These are phyloP conservation scores for Tolypeutes matacus DNA, from an alignment of 2,797 vertebrate species.

Conservation along the genomic window DNA sequence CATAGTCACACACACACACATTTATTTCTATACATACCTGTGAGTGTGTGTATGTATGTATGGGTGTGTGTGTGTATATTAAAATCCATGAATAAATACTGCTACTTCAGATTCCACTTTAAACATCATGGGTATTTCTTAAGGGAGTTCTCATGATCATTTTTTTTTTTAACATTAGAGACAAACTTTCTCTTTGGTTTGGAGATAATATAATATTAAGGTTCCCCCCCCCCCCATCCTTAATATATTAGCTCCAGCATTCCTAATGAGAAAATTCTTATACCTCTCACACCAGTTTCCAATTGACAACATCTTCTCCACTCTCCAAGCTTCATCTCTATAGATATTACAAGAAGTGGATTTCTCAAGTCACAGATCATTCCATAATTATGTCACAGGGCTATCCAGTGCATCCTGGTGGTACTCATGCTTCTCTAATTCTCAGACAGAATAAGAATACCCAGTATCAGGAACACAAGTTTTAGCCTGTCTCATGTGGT, in stretches of 20 bases:
- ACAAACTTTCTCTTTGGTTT: slow-evolving; percentile 19
- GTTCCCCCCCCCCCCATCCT: background rate
- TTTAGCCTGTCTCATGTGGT: background rate
- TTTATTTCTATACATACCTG: background rate
- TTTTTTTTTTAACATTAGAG: background rate
- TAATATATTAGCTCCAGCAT: slow-evolving; percentile 13
- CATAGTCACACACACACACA: background rate
- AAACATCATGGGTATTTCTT: slow-evolving; percentile 38
- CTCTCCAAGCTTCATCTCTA: background rate
- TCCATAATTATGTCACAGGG: background rate
- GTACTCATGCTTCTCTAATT: background rate
- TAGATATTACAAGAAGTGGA: background rate
- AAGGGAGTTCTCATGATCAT: slow-evolving; percentile 1
- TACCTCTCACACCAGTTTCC: background rate
- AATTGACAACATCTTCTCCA: background rate
- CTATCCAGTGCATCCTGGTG: background rate
- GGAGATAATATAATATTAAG: slow-evolving; percentile 15
- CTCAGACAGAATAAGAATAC: background rate
- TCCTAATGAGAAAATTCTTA: background rate
- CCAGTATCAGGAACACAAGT: background rate
- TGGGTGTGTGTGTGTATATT: background rate
- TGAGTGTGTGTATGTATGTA: background rate
- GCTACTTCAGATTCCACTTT: slow-evolving; percentile 16
- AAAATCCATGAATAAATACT: slow-evolving; percentile 44
- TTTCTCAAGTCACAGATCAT: slow-evolving; percentile 50